A percentile compares a stretch with the other conserved stretches of the same genome.
These are phyloP conservation scores for Crocallis elinguaria DNA, from an alignment of 2,888 invertebrate species.

Conservation along the genomic window DNA sequence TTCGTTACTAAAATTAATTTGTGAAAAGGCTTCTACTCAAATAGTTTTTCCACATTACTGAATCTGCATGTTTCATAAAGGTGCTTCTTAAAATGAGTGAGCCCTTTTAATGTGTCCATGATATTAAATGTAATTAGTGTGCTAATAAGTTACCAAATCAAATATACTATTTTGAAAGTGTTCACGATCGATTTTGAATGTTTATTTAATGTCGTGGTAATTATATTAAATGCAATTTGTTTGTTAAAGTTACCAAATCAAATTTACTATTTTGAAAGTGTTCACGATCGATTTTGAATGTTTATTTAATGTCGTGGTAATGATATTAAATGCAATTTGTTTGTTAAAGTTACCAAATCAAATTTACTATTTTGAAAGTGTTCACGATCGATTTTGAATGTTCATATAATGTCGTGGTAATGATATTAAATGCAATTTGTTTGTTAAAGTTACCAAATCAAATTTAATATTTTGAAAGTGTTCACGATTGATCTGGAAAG, in stretches of 20 bases:
- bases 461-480: background rate
- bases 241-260: too few relatives aligned
- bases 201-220: too few relatives aligned
- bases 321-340: background rate
- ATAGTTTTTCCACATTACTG: too few relatives aligned
- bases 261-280: background rate
- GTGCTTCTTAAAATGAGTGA: background rate
- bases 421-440: background rate
- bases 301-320: too few relatives aligned
- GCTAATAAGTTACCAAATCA: too few relatives aligned
- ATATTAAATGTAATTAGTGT: background rate
- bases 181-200: background rate
- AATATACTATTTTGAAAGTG: background rate
- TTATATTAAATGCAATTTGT: background rate
- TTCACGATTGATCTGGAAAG: background rate
- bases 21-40: too few relatives aligned
- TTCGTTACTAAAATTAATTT: too few relatives aligned
- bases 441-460: background rate
- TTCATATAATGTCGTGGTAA: too few relatives aligned
- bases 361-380: background rate
- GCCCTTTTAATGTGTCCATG: background rate
- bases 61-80: background rate
- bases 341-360: too few relatives aligned
- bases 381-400: background rate
- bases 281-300: background rate